Percentiles rank a stretch among this genome's conserved stretches.
Evolutionary conservation across 2,797 vertebrate genomes (phyloP).

Genomic region (Urosaurus nigricauda): DNA sequence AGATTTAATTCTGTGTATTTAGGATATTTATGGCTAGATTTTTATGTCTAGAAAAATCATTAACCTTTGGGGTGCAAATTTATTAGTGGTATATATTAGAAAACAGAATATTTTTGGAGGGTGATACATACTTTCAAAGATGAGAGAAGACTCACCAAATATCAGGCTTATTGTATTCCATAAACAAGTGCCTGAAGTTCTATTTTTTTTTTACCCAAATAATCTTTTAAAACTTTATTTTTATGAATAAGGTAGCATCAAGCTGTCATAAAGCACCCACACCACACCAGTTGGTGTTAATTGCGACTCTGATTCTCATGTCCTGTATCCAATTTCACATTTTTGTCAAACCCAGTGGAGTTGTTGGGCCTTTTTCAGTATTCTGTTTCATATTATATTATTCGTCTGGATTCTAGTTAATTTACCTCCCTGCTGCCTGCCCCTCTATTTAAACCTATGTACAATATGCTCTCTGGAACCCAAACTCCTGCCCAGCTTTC

Average conservation of each 20-base stretch:
- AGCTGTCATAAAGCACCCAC: not conserved
- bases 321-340: not conserved
- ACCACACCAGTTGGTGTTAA: not conserved
- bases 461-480: not conserved
- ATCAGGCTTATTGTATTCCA: slow-evolving; percentile 14
- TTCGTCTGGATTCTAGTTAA: rapidly evolving
- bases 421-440: not conserved
- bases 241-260: not conserved
- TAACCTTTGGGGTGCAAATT: slow-evolving; percentile 5
- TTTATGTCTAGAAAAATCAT: not conserved
- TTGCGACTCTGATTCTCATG: not conserved
- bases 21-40: no score
- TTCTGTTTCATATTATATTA: not conserved
- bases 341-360: not conserved
- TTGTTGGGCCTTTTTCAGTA: not conserved
- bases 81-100: not conserved
- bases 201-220: slow-evolving; percentile 4
- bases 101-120: not conserved
- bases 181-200: not conserved
- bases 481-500: slow-evolving; percentile 44
- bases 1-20: rapidly evolving
- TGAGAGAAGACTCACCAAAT: slow-evolving; percentile 33
- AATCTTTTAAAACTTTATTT: not conserved
- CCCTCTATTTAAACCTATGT: slow-evolving; percentile 19
- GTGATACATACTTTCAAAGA: not conserved